phyloP scores from a whole-genome alignment of 2,888 invertebrate genomes.

The Diplolepis rosae region DNA sequence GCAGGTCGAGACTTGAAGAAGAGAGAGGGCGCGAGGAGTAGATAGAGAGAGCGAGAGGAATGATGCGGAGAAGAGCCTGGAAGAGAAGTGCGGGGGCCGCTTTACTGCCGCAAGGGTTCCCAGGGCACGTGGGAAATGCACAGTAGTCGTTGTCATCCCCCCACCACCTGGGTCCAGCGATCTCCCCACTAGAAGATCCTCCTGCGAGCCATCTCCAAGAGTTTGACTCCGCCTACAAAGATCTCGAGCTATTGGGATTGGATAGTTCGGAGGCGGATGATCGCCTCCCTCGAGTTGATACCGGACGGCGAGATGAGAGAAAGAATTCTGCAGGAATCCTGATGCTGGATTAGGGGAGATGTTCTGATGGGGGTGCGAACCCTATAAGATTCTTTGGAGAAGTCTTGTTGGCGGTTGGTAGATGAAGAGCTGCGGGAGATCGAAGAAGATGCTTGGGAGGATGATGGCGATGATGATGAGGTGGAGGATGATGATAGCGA shows the following conservation, averaged over 20 bases:
- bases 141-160: conserved; percentile 76
- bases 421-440: conserved; percentile 47
- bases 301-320: conserved; percentile 44
- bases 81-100: conserved; percentile 71
- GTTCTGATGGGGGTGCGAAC: conserved; percentile 47
- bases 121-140: conserved; percentile 80
- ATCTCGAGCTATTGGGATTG: conserved; percentile 61
- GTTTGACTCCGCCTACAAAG: conserved; percentile 64
- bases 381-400: neutral
- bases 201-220: conserved; percentile 51
- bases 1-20: conserved; percentile 39
- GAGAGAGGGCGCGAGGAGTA: conserved; percentile 24
- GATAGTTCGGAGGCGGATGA: conserved; percentile 51
- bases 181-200: conserved; percentile 65
- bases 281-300: conserved; percentile 48
- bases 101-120: conserved; percentile 74
- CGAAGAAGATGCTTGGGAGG: conserved; percentile 46
- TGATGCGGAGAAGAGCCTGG: conserved; percentile 45
- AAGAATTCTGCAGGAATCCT: conserved; percentile 43
- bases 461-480: conserved; percentile 45
- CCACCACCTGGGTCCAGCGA: conserved; percentile 64
- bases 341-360: neutral
- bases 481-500: conserved; percentile 43
- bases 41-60: conserved; percentile 50
- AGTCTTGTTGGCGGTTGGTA: neutral